Evolutionary conservation across 1,140 invertebrate genomes (phyloP).

Genomic region (Ostrea edulis): DNA sequence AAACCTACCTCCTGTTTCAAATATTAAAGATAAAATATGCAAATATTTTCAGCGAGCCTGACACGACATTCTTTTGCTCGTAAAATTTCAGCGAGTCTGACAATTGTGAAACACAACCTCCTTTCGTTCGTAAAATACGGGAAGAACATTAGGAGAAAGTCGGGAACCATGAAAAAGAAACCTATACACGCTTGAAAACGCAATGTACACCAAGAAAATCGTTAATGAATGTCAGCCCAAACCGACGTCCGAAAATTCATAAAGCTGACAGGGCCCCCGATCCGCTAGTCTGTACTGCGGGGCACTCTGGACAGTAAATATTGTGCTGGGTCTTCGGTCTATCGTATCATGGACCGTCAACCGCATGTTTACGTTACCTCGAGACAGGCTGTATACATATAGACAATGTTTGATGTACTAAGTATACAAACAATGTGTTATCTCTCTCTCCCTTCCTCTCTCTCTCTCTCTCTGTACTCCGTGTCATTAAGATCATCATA

Average conservation of each 20-base stretch:
- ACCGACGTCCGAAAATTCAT: constrained; percentile 1
- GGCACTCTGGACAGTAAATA: background rate
- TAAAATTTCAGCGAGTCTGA: background rate
- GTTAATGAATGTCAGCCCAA: background rate
- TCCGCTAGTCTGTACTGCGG: background rate
- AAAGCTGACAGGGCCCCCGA: background rate
- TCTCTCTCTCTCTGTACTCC: background rate
- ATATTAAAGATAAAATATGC: constrained; percentile 26
- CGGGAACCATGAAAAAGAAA: background rate
- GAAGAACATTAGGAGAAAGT: background rate
- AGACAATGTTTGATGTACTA: constrained; percentile 25
- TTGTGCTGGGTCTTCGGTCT: too few species aligned
- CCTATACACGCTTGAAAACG: background rate
- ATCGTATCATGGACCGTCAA: background rate
- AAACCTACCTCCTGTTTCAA: background rate
- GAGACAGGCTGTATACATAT: constrained; percentile 2
- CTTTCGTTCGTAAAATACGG: background rate
- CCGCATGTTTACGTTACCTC: background rate
- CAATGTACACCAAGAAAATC: background rate
- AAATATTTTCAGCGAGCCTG: constrained; percentile 7
- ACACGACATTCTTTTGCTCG: background rate
- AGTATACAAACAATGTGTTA: constrained; percentile 22
- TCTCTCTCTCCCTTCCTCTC: background rate
- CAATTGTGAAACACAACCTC: background rate
- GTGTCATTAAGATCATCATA: too few species aligned